Conservation (phyloP, 2,888 invertebrate genomes). For the Alloscopus bannaensis region DNA sequence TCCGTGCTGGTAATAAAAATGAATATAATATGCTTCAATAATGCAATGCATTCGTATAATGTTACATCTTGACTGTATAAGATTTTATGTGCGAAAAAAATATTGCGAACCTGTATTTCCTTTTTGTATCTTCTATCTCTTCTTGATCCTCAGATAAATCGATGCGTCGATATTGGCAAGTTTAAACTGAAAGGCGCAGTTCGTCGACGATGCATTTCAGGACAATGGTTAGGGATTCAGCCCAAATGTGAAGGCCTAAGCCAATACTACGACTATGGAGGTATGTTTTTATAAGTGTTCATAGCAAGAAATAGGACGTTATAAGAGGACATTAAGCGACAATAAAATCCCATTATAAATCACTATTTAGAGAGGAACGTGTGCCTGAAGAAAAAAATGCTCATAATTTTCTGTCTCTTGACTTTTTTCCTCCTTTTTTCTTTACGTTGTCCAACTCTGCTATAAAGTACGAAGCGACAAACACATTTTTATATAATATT, state of each 20-base stretch:
- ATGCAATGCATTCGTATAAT: background rate
- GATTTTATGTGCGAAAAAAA: background rate
- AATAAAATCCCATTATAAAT: too few species aligned
- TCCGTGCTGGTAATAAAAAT: constrained; percentile 78
- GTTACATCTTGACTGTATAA: background rate
- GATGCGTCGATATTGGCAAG: constrained; percentile 91
- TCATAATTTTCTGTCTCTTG: too few species aligned
- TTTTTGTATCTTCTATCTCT: background rate
- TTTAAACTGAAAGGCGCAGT: constrained; percentile 87
- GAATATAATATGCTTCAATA: background rate
- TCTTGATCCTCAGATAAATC: constrained; percentile 73
- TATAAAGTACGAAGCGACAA: too few species aligned
- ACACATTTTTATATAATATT: too few species aligned
- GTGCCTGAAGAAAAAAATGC: too few species aligned
- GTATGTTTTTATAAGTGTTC: too few species aligned
- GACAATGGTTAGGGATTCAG: constrained; percentile 90
- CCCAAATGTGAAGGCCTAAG: constrained; percentile 88
- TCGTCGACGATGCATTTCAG: constrained; percentile 84
- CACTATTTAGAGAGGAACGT: too few species aligned
- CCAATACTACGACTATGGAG: constrained; percentile 90
- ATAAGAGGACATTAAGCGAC: too few species aligned
- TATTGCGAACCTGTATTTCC: background rate
- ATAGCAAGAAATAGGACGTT: too few species aligned
- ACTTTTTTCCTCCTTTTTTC: constrained; percentile 2
- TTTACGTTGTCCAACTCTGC: too few species aligned